These are phyloP conservation scores for Phymatocera aterrima DNA, from an alignment of 2,888 invertebrate species.

Conservation along the genomic window DNA sequence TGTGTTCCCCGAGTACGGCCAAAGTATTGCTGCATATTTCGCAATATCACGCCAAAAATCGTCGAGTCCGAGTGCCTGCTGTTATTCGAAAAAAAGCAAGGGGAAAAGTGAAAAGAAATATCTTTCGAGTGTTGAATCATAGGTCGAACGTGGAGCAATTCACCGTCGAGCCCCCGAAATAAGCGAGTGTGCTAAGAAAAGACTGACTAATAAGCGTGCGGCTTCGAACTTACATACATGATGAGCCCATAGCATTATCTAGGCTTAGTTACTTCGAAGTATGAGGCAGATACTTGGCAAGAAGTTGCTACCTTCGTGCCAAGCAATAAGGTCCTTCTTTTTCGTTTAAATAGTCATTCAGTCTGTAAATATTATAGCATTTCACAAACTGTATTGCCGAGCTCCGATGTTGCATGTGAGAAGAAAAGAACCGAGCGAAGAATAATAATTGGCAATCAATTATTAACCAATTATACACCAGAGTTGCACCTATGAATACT, in stretches of 20 bases:
- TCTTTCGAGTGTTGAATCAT: slow-evolving; percentile 31
- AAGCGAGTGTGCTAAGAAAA: slow-evolving; percentile 17
- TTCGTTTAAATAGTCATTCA: slow-evolving; percentile 13
- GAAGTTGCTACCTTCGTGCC: slow-evolving; percentile 8
- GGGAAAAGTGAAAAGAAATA: background rate
- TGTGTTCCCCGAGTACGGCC: no score
- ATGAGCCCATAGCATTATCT: slow-evolving; percentile 4
- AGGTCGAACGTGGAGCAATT: slow-evolving; percentile 9
- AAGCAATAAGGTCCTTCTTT: background rate
- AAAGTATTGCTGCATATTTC: no score
- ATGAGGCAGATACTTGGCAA: slow-evolving; percentile 24
- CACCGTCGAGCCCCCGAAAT: slow-evolving; percentile 14
- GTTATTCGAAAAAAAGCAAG: no score
- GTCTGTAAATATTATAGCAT: background rate
- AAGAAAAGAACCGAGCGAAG: no score
- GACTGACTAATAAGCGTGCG: slow-evolving; percentile 27
- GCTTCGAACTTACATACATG: no score
- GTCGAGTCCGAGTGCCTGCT: background rate
- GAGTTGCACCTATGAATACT: background rate
- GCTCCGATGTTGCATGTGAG: no score
- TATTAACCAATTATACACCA: no score
- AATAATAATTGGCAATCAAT: background rate
- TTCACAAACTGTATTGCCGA: background rate
- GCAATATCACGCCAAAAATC: background rate
- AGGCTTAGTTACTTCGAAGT: slow-evolving; percentile 1